phyloP scores from a whole-genome alignment of 2,113 vertebrate genomes.

The Tupaia chinensis region DNA sequence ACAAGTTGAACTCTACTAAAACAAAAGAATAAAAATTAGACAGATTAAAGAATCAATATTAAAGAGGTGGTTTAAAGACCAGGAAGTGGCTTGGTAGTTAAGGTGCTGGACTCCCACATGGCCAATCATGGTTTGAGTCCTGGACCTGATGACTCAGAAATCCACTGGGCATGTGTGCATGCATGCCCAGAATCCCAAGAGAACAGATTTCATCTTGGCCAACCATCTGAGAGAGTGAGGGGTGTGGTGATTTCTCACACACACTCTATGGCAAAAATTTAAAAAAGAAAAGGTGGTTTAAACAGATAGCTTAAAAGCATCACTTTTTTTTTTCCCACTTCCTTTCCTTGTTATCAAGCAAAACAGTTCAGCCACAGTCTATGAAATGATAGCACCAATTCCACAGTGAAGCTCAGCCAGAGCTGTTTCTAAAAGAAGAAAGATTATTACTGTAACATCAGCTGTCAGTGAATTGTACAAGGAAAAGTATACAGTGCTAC shows the following conservation, averaged over 20 bases:
- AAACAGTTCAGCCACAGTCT: not conserved
- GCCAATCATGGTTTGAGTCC: too few relatives aligned
- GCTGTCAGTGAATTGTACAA: not conserved
- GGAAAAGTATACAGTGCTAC: not conserved
- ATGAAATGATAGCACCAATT: not conserved
- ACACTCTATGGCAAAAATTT: too few relatives aligned
- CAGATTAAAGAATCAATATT: slow-evolving; percentile 30
- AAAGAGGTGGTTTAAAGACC: not conserved
- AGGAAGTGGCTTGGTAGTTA: too few relatives aligned
- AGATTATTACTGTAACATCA: not conserved
- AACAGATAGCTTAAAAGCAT: slow-evolving; percentile 33
- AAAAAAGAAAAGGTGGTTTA: not conserved
- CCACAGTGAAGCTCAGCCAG: not conserved
- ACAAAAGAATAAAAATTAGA: slow-evolving; percentile 10
- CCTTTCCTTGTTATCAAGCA: not conserved
- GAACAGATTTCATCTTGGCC: too few relatives aligned
- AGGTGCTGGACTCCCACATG: too few relatives aligned
- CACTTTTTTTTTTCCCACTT: not conserved
- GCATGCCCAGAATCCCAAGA: too few relatives aligned
- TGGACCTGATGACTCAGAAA: too few relatives aligned
- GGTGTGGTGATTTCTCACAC: too few relatives aligned
- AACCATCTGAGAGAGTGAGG: too few relatives aligned
- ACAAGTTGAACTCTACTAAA: not conserved
- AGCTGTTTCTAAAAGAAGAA: not conserved
- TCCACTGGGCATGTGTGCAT: too few relatives aligned